Conservation (phyloP, 1,140 invertebrate genomes). For the Halesus radiatus region DNA sequence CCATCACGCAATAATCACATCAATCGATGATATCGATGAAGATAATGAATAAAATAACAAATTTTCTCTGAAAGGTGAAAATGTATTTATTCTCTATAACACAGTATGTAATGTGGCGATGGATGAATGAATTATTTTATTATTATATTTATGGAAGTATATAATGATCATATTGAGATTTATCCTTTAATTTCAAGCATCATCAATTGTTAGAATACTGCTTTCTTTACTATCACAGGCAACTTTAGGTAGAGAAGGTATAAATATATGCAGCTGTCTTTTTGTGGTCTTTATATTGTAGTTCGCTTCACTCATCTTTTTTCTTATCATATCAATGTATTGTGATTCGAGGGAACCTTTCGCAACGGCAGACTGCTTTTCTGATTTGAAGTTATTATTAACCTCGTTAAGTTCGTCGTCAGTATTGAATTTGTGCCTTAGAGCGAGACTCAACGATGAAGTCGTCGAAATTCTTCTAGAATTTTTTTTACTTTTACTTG, state of each 20-base stretch:
- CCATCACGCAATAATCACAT: too few species aligned
- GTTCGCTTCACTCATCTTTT: constrained; percentile 60
- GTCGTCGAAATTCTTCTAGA: constrained; percentile 7
- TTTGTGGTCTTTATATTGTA: constrained; percentile 61
- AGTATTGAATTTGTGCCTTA: constrained; percentile 10
- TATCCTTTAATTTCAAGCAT: not conserved
- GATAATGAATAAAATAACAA: too few species aligned
- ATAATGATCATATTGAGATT: too few species aligned
- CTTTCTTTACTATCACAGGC: constrained; percentile 31
- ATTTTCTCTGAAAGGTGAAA: too few species aligned
- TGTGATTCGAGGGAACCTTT: constrained; percentile 61
- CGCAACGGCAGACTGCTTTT: constrained; percentile 42
- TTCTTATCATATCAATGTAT: constrained; percentile 65
- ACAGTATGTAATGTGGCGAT: too few species aligned
- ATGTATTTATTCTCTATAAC: too few species aligned
- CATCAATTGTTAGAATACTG: constrained; percentile 37
- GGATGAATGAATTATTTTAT: too few species aligned
- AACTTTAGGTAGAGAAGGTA: constrained; percentile 73
- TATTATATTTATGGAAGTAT: too few species aligned
- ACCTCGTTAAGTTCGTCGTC: constrained; percentile 12
- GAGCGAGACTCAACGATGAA: constrained; percentile 9
- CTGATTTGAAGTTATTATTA: not conserved
- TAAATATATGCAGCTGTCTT: constrained; percentile 78
- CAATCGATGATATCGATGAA: too few species aligned
- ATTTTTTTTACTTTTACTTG: constrained; percentile 34